These are phyloP conservation scores for Muntiacus muntjak DNA, from an alignment of 2,113 vertebrate genomes.

Conservation along the genomic window DNA sequence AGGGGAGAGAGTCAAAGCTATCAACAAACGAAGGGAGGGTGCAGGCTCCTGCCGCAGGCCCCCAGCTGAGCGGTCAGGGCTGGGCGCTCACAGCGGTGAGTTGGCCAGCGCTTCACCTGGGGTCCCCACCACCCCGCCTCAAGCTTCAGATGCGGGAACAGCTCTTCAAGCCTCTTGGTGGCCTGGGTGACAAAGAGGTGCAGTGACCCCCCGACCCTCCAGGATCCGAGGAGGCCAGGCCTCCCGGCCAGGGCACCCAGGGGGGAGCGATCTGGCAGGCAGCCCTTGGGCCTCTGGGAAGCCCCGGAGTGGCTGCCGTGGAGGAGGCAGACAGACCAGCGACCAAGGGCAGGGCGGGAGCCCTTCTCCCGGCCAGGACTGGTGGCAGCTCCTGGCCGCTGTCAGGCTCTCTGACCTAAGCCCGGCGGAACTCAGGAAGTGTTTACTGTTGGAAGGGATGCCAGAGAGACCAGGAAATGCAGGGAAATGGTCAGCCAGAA, in stretches of 20 bases:
- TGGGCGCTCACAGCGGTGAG: fast-evolving
- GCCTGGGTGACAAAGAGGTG: background rate
- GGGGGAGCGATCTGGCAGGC: fast-evolving
- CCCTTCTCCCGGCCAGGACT: background rate
- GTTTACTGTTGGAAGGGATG: background rate
- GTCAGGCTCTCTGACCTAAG: background rate
- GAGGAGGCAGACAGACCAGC: background rate
- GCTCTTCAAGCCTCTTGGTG: background rate
- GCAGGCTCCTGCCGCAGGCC: too few relatives aligned
- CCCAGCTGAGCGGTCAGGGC: background rate
- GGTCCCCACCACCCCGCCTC: background rate
- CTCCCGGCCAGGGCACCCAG: background rate
- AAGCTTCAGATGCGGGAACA: background rate
- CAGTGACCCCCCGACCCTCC: background rate
- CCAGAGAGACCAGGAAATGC: background rate
- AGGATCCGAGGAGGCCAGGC: background rate
- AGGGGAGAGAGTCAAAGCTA: background rate
- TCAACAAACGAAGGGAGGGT: fast-evolving
- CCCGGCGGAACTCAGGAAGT: background rate
- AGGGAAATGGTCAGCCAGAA: background rate
- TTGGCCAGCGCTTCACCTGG: background rate
- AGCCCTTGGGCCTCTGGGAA: background rate
- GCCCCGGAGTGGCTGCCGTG: background rate
- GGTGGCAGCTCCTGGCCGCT: background rate
- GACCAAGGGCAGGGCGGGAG: background rate